Conservation (phyloP, 2,797 vertebrate genomes). For the Kryptolebias ocellatus region DNA sequence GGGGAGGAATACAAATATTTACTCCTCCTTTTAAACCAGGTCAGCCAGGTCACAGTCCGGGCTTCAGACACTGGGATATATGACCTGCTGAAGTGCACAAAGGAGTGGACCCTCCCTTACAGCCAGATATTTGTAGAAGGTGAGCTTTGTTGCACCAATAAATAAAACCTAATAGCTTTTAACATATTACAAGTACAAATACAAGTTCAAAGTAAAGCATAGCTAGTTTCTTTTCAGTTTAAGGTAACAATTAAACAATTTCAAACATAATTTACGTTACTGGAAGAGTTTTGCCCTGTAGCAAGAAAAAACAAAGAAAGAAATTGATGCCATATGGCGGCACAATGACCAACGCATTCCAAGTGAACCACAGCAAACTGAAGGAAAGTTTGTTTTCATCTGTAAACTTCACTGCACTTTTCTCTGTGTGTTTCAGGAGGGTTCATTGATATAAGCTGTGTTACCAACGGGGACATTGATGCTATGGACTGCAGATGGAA, state of each 20-base stretch:
- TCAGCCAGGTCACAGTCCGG: conserved; percentile 87
- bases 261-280: conserved; percentile 1
- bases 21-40: conserved; percentile 37
- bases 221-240: background rate
- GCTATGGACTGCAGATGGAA: conserved; percentile 92
- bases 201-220: background rate
- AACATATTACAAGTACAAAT: background rate
- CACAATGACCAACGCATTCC: conserved; percentile 9
- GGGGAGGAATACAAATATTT: background rate
- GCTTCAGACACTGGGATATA: conserved; percentile 82
- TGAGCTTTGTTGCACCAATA: conserved; percentile 60
- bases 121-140: conserved; percentile 90
- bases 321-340: background rate
- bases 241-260: background rate
- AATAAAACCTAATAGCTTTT: background rate
- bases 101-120: conserved; percentile 78
- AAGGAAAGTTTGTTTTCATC: background rate
- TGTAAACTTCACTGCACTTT: background rate
- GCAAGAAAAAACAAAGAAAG: conserved; percentile 51
- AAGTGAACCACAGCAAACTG: background rate
- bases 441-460: conserved; percentile 81
- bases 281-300: conserved; percentile 8
- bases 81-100: conserved; percentile 87
- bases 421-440: conserved; percentile 65
- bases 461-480: conserved; percentile 85